Conservation (phyloP, 1,140 invertebrate species). For the Ostrea denselamellosa region DNA sequence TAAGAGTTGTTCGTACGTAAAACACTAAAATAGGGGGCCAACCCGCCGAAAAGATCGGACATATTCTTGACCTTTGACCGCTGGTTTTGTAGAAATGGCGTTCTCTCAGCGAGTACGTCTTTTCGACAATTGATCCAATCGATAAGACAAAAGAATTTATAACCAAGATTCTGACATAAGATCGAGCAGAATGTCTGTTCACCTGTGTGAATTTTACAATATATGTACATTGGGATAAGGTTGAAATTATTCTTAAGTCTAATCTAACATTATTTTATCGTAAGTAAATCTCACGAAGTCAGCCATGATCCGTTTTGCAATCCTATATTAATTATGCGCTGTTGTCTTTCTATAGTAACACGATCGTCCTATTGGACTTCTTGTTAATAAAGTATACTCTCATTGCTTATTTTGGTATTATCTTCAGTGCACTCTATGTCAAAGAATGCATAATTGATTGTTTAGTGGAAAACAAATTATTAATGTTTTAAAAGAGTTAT, state of each 20-base stretch:
- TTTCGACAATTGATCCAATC: slow-evolving; percentile 35
- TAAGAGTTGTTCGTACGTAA: slow-evolving; percentile 38
- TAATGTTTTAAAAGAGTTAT: not conserved
- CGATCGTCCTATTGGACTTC: not conserved
- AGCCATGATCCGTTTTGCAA: not conserved
- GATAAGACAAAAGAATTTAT: slow-evolving; percentile 40
- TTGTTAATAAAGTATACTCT: slow-evolving; percentile 18
- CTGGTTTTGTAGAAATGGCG: slow-evolving; percentile 12
- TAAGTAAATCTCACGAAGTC: slow-evolving; percentile 21
- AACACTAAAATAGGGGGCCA: slow-evolving; percentile 31
- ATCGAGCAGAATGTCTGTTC: slow-evolving; percentile 25
- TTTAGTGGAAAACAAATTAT: slow-evolving; percentile 4
- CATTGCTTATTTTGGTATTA: slow-evolving; percentile 1
- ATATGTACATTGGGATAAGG: slow-evolving; percentile 22
- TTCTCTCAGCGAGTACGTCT: slow-evolving; percentile 21
- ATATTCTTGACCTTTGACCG: slow-evolving; percentile 39
- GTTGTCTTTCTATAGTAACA: not conserved
- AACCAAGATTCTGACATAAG: slow-evolving; percentile 16
- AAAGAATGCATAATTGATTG: slow-evolving; percentile 34
- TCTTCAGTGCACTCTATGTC: not conserved
- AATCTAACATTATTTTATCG: slow-evolving; percentile 36
- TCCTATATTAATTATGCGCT: slow-evolving; percentile 34
- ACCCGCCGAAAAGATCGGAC: slow-evolving; percentile 29
- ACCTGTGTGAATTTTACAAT: slow-evolving; percentile 30
- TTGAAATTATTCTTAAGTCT: slow-evolving; percentile 37